Percentiles rank a stretch among this genome's conserved stretches.
Evolutionary conservation across 2,888 invertebrate species (phyloP).

Genomic region (Cryptocephalus primarius): DNA sequence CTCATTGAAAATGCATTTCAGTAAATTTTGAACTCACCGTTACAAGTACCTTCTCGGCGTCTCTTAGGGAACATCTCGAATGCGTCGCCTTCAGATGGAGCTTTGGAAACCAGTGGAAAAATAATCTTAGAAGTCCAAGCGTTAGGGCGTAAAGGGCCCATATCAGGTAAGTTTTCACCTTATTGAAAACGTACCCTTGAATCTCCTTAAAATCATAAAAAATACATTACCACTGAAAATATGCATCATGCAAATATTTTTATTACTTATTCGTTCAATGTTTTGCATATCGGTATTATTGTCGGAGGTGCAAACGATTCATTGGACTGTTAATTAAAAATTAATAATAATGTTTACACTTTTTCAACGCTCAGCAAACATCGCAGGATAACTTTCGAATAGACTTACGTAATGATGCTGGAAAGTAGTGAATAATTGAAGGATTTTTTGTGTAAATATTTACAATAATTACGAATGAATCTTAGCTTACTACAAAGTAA

Average conservation of each 20-base stretch:
- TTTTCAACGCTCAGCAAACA: too few species aligned
- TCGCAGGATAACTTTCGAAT: too few species aligned
- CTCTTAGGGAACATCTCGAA: conserved; percentile 52
- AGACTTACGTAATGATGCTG: too few species aligned
- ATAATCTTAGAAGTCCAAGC: conserved; percentile 64
- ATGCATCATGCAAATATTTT: background rate
- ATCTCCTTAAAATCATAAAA: conserved; percentile 41
- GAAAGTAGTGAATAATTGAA: too few species aligned
- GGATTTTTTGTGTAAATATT: too few species aligned
- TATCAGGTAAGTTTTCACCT: conserved; percentile 36
- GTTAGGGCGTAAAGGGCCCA: conserved; percentile 56
- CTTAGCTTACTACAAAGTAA: background rate
- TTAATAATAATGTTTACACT: too few species aligned
- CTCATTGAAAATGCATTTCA: too few species aligned
- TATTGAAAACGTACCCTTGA: conserved; percentile 51
- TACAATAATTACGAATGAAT: too few species aligned
- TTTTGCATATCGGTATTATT: too few species aligned
- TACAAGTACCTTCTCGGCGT: conserved; percentile 69
- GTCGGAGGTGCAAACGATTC: too few species aligned
- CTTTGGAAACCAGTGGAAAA: conserved; percentile 83
- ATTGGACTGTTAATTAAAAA: too few species aligned
- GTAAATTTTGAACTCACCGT: conserved; percentile 40
- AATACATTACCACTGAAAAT: background rate
- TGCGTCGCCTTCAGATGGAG: conserved; percentile 67
- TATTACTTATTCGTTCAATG: too few species aligned